Base-by-base conservation (phyloP, 1,140 invertebrate genomes). In the Dendrolimus kikuchii region DNA sequence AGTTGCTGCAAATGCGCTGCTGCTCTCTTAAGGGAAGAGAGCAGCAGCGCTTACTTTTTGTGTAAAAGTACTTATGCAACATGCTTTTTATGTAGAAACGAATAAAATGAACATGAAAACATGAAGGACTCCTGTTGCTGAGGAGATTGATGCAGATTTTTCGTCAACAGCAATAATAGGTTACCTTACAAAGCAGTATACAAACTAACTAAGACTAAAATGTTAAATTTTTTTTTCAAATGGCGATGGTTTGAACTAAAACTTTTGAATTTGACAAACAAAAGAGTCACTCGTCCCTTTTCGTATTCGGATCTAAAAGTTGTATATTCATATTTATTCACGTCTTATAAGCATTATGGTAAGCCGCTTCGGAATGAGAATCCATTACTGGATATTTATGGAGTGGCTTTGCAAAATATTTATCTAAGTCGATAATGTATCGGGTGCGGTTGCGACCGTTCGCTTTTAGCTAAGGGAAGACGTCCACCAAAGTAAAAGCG, bases 371-470 rank as follows among this genome's bases (percentile, higher is more conserved):
- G 60, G 59, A 70, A 71, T 67, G 57, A 62, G 67, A 74, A 73
- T 77, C 77, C 74, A 80, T 80, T 77, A 77, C 56, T 49, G 51
- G 77, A 76, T 80, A 80, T 80, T 80, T 80, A 80, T 77, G 68
- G 69, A 77, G 73, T 76, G 62, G 68, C 57, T 36, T 59, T 62
- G 64, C 67, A 72, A 79, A 77, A 80, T 80, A 77, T 80, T 77
- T 77, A 77, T 77, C 71, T 72, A 65, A 60, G 64, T 65, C 71
- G 73, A 72, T 74, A 76, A 74, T 69, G 66, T 62, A 52, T 53
- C 44, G 56, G 55, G 57, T 64, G 60, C 71, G 45, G 61, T 66
- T 66, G 46, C 58, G 45, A 40, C 60, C 49, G 42, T 44, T 57
- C 74, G 77, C 77, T 77, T 77, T 80, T 72, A 75, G 76, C 67